Evolutionary conservation across 2,888 invertebrate species (phyloP), one percentile per base, ranked within the genome.

Genomic region (Euplagia quadripunctaria): DNA sequence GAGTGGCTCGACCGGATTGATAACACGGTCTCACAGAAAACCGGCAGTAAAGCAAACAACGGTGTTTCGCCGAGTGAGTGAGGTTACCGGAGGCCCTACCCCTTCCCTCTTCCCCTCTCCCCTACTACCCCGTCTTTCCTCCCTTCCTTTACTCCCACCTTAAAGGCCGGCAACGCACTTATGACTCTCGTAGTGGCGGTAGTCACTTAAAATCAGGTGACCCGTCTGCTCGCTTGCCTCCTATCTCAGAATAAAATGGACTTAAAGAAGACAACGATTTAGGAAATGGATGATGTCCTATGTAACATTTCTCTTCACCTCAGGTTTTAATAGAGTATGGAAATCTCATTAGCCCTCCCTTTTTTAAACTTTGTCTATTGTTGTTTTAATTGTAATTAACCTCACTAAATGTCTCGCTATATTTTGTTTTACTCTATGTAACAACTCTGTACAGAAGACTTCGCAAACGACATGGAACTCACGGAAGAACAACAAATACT

Each of bases 401-500:
- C 31, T 14, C 31, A 14, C 20, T 14, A 61, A 31, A 61, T 61
- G 6, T 5, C 14, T 61, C 20, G 5, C 14, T 14, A 14, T 14
- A 68, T 58, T 42, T 55, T 67, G 51, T 68, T 69, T 73, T 68
- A 72, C 66, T 72, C 31, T 49, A 71, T 76, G 41, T 64, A 70
- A 64, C 70, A 78, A 75, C 74, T 85, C 73, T 88, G 92, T 94
- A 81, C 94, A 96, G 97, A 97, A 93, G 97, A 97, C 89, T 97
- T 97, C 92, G 96, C 96, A 63, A 92, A 96, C 82, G 96, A 97
- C 89, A 96, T 97, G 74, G 97, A 97, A 91, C 91, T 97, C 72
- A 96, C 97, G 7, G 97, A 97, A 91, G 97, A 97, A 91, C 97
- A 97, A 86, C 97, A 97, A 89, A 97, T 94, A 7, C 92, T 97